A percentile compares a stretch with the other conserved stretches of the same genome.
These are phyloP conservation scores for Ectropis crepuscularia DNA, from an alignment of 2,888 invertebrate species.

Conservation along the genomic window DNA sequence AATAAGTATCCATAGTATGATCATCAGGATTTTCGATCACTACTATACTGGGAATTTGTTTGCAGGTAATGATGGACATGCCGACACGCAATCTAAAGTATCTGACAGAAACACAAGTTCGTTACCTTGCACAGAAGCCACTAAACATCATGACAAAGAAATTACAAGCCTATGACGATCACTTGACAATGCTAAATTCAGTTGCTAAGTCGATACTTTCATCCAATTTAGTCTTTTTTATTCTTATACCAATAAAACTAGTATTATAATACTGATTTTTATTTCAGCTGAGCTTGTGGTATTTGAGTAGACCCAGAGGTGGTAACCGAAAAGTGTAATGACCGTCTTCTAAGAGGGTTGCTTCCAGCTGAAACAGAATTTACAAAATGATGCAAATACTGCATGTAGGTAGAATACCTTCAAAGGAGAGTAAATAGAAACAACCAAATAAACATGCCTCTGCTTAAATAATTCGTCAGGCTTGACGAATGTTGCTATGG, in stretches of 20 bases:
- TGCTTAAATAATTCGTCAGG: too few relatives aligned
- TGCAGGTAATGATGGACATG: conserved; percentile 71
- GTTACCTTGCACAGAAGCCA: conserved; percentile 59
- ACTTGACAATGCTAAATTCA: conserved; percentile 28
- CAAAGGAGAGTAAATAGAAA: too few relatives aligned
- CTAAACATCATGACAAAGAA: conserved; percentile 66
- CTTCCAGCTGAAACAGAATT: conserved; percentile 63
- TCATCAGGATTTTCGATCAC: background rate
- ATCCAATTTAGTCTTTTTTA: background rate
- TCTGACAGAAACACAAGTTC: conserved; percentile 63
- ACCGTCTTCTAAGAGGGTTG: conserved; percentile 58
- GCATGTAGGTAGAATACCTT: too few relatives aligned
- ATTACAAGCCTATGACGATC: conserved; percentile 54
- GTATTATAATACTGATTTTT: conserved; percentile 11
- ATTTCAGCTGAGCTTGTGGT: conserved; percentile 44
- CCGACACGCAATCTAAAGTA: conserved; percentile 55
- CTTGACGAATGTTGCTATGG: too few relatives aligned
- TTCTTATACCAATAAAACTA: conserved; percentile 5
- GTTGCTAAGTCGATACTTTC: background rate
- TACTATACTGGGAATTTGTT: conserved; percentile 7
- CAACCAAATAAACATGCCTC: too few relatives aligned
- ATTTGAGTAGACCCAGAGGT: conserved; percentile 56
- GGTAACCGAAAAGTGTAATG: conserved; percentile 69
- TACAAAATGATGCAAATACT: background rate
- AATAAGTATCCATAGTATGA: too few relatives aligned